Evolutionary conservation across 2,888 invertebrate genomes (phyloP).

Genomic region (Drosophila affinis): DNA sequence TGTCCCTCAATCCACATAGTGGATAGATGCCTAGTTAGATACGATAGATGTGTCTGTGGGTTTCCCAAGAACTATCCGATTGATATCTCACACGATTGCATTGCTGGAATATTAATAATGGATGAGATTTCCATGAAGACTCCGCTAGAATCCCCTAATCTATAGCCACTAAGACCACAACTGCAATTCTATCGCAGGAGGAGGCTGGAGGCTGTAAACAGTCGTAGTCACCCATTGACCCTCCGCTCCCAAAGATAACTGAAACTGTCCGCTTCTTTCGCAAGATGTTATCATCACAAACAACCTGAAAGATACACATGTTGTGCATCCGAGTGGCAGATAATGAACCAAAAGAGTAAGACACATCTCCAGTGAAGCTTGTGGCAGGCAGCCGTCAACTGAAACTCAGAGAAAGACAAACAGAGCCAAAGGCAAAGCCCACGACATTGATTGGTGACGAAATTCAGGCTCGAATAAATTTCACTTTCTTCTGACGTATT

Average conservation of each 20-base stretch:
- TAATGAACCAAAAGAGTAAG: too few species aligned
- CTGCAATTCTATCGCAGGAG: conserved; percentile 5
- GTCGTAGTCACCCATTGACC: conserved; percentile 32
- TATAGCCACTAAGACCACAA: neutral
- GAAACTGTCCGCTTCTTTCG: conserved; percentile 22
- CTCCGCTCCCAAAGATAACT: conserved; percentile 17
- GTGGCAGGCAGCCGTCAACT: neutral
- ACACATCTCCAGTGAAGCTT: neutral
- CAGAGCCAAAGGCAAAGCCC: neutral
- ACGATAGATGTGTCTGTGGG: neutral
- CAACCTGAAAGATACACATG: conserved; percentile 10
- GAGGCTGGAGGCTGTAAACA: conserved; percentile 13
- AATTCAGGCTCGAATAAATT: conserved; percentile 50
- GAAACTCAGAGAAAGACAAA: neutral
- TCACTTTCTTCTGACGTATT: conserved; percentile 70
- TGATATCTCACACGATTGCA: conserved; percentile 11
- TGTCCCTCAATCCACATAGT: conserved; percentile 14
- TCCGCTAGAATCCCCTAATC: neutral
- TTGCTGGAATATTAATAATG: conserved; percentile 2
- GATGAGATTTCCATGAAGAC: neutral
- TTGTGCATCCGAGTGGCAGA: too few species aligned
- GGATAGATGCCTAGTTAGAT: neutral
- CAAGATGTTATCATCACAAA: conserved; percentile 25
- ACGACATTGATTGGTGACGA: conserved; percentile 65
- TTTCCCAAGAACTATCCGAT: conserved; percentile 1